Evolutionary conservation across 2,113 vertebrate species (phyloP).

Genomic region (Peromyscus leucopus): DNA sequence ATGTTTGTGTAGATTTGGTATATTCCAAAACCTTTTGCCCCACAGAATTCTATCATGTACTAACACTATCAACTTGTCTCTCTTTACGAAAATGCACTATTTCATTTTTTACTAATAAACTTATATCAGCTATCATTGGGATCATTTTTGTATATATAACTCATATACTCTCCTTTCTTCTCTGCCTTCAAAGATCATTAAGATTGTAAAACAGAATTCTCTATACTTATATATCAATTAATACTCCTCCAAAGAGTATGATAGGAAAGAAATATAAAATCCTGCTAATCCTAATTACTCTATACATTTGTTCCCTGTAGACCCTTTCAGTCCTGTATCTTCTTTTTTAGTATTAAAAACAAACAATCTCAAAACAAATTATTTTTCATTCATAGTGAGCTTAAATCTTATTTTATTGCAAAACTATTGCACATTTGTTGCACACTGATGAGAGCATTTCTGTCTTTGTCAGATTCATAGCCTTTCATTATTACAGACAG

Average conservation of each 20-base stretch:
- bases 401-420: not conserved
- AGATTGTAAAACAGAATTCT: not conserved
- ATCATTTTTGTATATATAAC: not conserved
- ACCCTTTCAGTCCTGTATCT: not conserved
- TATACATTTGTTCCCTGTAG: not conserved
- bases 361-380: not conserved
- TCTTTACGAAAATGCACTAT: not conserved
- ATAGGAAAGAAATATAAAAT: not conserved
- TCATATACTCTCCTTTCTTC: rapidly evolving
- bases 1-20: not conserved
- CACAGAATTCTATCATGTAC: not conserved
- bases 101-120: not conserved
- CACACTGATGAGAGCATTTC: not conserved
- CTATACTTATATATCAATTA: not conserved
- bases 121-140: not conserved
- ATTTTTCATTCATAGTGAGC: not conserved
- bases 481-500: not conserved
- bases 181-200: not conserved
- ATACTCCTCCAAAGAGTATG: not conserved
- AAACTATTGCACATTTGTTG: not conserved
- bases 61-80: not conserved
- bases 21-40: not conserved
- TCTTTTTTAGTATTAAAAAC: not conserved
- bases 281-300: not conserved
- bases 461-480: not conserved